These are phyloP conservation scores for Drosophila elegans DNA, from an alignment of 1,140 invertebrate genomes.

Conservation along the genomic window DNA sequence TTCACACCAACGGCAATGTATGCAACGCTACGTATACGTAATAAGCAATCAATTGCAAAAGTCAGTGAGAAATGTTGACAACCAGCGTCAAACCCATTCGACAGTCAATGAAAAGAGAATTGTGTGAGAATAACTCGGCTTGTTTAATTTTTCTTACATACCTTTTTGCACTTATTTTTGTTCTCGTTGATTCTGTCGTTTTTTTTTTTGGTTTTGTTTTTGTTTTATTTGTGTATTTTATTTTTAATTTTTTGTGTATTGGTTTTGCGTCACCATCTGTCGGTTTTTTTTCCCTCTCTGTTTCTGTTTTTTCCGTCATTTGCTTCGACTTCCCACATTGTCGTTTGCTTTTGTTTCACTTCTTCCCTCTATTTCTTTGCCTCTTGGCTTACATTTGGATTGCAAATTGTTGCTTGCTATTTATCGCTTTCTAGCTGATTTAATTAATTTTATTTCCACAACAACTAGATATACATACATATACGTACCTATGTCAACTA, in stretches of 20 bases:
- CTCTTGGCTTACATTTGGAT: constrained; percentile 69
- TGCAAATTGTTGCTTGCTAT: constrained; percentile 49
- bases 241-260: constrained; percentile 35
- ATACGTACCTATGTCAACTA: constrained; percentile 13
- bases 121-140: constrained; percentile 35
- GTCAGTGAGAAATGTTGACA: constrained; percentile 40
- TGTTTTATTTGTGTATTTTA: background rate
- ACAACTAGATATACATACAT: constrained; percentile 1
- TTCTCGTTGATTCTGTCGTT: constrained; percentile 4
- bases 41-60: constrained; percentile 53
- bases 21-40: constrained; percentile 62
- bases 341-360: constrained; percentile 26
- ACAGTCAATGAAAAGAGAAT: constrained; percentile 54
- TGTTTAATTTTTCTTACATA: background rate
- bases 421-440: constrained; percentile 46
- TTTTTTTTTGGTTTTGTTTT: constrained; percentile 1
- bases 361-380: constrained; percentile 21
- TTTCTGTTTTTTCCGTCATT: constrained; percentile 23
- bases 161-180: constrained; percentile 15
- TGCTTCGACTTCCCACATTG: constrained; percentile 21
- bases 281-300: constrained; percentile 7
- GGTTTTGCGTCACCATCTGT: constrained; percentile 44
- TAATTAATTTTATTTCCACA: constrained; percentile 59
- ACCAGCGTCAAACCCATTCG: constrained; percentile 66
- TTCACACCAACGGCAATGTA: constrained; percentile 25